phyloP scores from a whole-genome alignment of 2,113 vertebrate genomes.

The Echinops telfairi region DNA sequence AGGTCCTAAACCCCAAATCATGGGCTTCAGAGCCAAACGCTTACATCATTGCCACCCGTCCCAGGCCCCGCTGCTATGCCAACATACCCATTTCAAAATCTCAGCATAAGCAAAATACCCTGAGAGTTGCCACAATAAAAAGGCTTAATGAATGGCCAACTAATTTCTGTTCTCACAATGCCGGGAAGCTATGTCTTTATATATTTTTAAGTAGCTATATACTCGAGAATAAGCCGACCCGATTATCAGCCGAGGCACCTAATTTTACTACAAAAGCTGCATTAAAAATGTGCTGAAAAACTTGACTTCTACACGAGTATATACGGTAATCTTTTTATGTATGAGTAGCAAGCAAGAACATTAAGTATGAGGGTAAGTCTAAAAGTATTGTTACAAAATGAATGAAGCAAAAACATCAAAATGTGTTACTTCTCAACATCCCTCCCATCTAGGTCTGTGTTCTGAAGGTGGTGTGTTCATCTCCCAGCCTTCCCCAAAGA shows the following conservation, averaged over 20 bases:
- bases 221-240: no score
- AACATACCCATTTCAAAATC: background rate
- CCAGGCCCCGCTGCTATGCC: background rate
- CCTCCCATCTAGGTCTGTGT: no score
- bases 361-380: background rate
- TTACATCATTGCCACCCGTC: slow-evolving; percentile 2
- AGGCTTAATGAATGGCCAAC: background rate
- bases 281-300: no score
- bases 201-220: background rate
- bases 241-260: no score
- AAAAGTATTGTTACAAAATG: no score
- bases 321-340: slow-evolving; percentile 14
- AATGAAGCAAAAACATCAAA: no score
- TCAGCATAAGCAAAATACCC: background rate
- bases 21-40: slow-evolving; percentile 13
- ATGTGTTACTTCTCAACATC: no score
- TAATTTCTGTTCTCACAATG: background rate
- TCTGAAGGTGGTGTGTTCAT: no score
- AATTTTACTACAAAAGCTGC: no score
- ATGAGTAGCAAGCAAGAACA: background rate
- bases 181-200: background rate
- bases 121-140: background rate
- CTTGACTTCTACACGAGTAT: no score
- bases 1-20: background rate
- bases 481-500: no score